Base-by-base conservation (phyloP, 2,797 vertebrate species). In the Crenuchus spilurus region DNA sequence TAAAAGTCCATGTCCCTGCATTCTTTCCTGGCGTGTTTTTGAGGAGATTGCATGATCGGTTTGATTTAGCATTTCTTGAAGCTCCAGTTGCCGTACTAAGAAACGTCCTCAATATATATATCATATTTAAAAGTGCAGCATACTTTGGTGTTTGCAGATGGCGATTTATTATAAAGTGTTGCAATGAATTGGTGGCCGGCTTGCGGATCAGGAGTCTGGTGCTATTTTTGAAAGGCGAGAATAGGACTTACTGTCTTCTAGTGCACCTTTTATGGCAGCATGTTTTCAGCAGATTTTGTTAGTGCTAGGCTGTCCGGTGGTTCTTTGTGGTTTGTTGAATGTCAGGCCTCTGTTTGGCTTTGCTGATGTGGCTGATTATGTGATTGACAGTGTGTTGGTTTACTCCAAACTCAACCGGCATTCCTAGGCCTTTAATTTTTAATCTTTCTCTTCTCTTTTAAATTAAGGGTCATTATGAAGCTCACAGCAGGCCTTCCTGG, bases 231-330 rank as follows among this genome's bases (percentile, higher is more conserved):
- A n/a, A 64, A 46, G 39, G 42, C 31, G 13, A 20, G 22, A 28
- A 5, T 58, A 51, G 72, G 33, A 57, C 67, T 26, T 39, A 52
- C 48, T 73, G 55, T 63, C 65, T 28, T 20, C 44, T 20, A 67
- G 48, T 71, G 65, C 60, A 81, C 71, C 79, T 72, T 81, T 70
- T 82, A 77, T 81, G 74, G 74, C 71, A 51, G 54, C 69, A 61
- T 62, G 39, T 68, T 80, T 79, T 73, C 57, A 33, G 20, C 20
- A 63, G 76, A 41, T 76, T 72, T 70, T 30, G 31, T 65, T 58
- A 22, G 26, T 69, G 74, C 67, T 54, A 31, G 63, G 18, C 55
- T 68, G 60, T 63, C 54, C 33, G n/a, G 54, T 73, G 28, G 33
- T 39, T 70, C 67, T 51, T 35, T 41, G 63, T 26, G 28, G 57